phyloP scores from a whole-genome alignment of 2,888 invertebrate genomes.

The Campoplex capitator region DNA sequence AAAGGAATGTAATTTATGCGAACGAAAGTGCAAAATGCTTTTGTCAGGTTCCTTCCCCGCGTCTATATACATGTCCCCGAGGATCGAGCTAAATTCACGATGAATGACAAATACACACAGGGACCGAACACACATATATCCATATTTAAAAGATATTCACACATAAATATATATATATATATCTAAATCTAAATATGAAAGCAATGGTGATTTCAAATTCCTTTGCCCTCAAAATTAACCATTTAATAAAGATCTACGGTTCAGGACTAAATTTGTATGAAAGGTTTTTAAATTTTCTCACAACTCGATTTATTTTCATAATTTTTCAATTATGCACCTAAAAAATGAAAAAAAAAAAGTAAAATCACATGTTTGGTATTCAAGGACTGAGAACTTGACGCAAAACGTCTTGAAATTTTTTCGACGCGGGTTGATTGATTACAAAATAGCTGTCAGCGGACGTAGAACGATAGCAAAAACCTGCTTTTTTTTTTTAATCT shows the following conservation, averaged over 20 bases:
- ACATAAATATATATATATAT: background rate
- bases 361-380: background rate
- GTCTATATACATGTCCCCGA: constrained; percentile 11
- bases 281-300: background rate
- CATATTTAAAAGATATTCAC: background rate
- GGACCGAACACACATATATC: constrained; percentile 20
- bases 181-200: background rate
- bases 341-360: background rate
- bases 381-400: background rate
- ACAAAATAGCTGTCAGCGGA: no score
- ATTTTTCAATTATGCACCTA: background rate
- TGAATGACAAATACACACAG: constrained; percentile 48
- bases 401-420: background rate
- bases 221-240: background rate
- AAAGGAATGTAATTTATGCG: constrained; percentile 72
- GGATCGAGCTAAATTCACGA: constrained; percentile 56
- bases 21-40: constrained; percentile 65
- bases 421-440: no score
- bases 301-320: background rate
- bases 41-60: constrained; percentile 63
- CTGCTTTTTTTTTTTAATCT: no score
- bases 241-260: background rate
- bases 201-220: background rate
- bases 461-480: no score
- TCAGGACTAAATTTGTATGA: background rate